phyloP scores from a whole-genome alignment of 2,888 invertebrate species.

The Leptinotarsa haldemani region DNA sequence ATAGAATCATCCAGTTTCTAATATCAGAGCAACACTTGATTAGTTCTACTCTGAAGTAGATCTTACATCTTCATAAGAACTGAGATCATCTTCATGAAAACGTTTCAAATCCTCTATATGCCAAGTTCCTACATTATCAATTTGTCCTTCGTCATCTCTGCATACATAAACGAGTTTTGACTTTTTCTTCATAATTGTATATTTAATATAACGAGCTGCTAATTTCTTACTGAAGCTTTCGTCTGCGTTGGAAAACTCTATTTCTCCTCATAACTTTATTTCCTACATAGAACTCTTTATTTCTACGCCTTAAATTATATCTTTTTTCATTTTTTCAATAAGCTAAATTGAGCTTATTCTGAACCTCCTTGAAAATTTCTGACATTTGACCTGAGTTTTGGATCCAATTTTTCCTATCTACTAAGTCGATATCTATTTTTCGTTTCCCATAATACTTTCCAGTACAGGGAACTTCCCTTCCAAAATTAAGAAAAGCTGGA shows the following conservation, averaged over 20 bases:
- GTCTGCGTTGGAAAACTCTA: neutral
- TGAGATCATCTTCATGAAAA: neutral
- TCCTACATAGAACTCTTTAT: neutral
- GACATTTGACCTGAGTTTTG: neutral
- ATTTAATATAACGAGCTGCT: neutral
- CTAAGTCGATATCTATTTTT: neutral
- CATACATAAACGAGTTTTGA: neutral
- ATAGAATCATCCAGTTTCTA: neutral
- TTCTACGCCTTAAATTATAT: neutral
- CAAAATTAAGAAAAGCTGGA: too few species aligned
- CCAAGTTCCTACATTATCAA: neutral
- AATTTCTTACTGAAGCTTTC: neutral
- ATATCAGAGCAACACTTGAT: neutral
- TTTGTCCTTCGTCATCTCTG: neutral
- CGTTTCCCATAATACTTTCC: neutral
- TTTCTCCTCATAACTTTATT: neutral
- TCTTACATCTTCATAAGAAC: neutral
- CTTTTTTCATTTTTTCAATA: neutral
- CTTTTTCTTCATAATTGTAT: neutral
- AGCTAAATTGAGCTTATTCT: neutral
- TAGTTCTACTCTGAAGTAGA: neutral
- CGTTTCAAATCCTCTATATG: constrained; percentile 3
- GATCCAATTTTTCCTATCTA: neutral
- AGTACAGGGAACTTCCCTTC: neutral
- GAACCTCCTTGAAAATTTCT: neutral